These are phyloP conservation scores for Erinaceus europaeus DNA, from an alignment of 2,113 vertebrate genomes.

Conservation along the genomic window DNA sequence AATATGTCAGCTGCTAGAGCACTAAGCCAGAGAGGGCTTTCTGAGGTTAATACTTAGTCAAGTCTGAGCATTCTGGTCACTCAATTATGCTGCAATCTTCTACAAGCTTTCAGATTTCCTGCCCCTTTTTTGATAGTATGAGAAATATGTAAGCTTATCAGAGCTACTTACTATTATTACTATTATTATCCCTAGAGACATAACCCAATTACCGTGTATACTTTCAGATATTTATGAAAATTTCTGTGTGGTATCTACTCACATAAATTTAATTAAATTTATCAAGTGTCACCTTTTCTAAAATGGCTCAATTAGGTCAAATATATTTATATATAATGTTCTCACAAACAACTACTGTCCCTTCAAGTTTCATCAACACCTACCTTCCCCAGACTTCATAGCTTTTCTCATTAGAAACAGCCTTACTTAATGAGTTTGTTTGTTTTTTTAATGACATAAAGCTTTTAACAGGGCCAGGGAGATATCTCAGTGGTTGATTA, in stretches of 20 bases:
- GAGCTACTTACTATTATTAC: background rate
- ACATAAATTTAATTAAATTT: constrained; percentile 19
- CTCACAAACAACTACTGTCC: background rate
- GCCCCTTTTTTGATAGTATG: background rate
- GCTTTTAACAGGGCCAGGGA: background rate
- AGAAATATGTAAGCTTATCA: background rate
- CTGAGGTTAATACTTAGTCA: background rate
- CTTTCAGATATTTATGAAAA: constrained; percentile 14
- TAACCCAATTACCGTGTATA: constrained; percentile 17
- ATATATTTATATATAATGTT: background rate
- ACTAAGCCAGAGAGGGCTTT: background rate
- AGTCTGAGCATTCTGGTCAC: background rate
- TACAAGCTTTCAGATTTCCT: constrained; percentile 16
- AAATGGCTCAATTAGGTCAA: constrained; percentile 7
- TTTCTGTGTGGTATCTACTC: background rate
- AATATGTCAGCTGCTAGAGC: background rate
- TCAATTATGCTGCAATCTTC: background rate
- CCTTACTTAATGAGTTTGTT: background rate
- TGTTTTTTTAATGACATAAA: constrained; percentile 25
- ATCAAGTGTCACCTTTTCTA: background rate
- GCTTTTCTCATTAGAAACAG: constrained; percentile 8
- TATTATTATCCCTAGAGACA: constrained; percentile 8
- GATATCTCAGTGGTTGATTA: too few relatives aligned
- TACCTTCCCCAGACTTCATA: background rate
- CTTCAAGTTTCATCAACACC: background rate